These are phyloP conservation scores for Hetaerina titia DNA, from an alignment of 2,888 invertebrate species.

Conservation along the genomic window DNA sequence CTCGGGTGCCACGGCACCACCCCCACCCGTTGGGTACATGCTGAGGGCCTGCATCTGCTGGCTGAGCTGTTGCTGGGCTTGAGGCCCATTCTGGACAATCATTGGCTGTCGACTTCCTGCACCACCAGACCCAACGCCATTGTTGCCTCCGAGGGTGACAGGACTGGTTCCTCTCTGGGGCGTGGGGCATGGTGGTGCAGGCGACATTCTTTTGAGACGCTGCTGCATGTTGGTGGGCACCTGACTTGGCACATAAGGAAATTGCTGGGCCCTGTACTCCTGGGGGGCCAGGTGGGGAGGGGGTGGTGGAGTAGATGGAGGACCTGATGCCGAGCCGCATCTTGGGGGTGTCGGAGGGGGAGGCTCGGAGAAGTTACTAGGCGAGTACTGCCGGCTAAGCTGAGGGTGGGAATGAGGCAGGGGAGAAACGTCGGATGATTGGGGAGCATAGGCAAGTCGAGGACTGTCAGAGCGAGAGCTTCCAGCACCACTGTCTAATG, in stretches of 20 bases:
- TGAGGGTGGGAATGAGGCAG: slow-evolving; percentile 80
- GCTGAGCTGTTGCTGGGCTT: slow-evolving; percentile 89
- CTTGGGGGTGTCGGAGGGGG: slow-evolving; percentile 69
- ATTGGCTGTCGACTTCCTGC: slow-evolving; percentile 85
- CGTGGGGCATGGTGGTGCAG: slow-evolving; percentile 82
- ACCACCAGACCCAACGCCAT: slow-evolving; percentile 70
- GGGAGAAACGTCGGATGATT: slow-evolving; percentile 74
- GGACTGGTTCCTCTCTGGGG: slow-evolving; percentile 85
- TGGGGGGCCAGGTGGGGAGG: slow-evolving; percentile 87
- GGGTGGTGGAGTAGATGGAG: slow-evolving; percentile 80
- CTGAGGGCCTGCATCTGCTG: slow-evolving; percentile 93
- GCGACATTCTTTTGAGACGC: slow-evolving; percentile 88
- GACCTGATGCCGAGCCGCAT: slow-evolving; percentile 72
- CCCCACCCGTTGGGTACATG: slow-evolving; percentile 82
- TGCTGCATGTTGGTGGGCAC: slow-evolving; percentile 85
- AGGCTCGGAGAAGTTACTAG: slow-evolving; percentile 77
- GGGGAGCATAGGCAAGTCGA: slow-evolving; percentile 79
- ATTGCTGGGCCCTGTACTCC: slow-evolving; percentile 78
- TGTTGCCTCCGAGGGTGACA: slow-evolving; percentile 78
- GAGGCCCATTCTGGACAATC: slow-evolving; percentile 78
- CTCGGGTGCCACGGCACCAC: slow-evolving; percentile 78
- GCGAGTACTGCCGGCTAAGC: slow-evolving; percentile 86
- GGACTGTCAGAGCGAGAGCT: slow-evolving; percentile 95
- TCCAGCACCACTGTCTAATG: slow-evolving; percentile 90
- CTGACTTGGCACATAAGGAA: slow-evolving; percentile 80